Evolutionary conservation across 2,113 vertebrate species (phyloP), one percentile per base, ranked within the genome.

Genomic region (Hyla sarda): DNA sequence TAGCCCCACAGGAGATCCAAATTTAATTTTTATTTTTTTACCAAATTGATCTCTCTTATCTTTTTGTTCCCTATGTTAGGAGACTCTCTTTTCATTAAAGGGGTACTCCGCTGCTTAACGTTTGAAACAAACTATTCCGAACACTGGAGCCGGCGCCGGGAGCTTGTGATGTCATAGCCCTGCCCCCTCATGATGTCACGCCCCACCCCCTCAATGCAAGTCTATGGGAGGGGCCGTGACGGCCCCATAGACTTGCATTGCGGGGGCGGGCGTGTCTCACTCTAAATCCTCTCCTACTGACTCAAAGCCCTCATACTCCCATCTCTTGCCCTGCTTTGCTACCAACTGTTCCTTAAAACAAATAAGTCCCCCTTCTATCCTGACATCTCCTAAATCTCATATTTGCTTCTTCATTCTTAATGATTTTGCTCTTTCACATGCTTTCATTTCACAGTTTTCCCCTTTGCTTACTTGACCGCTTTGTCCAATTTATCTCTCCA

Each of bases 401-500:
- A 6, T 69, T 69, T 69, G 16, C 28, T 28, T 17, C 2, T 50
- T 19, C 19, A 14, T 6, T 13, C 28, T 34, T 54, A 19, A 52
- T 32, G 7, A 23, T 71, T 69, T 17, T 71, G 25, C 13, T 5
- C 41, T 48, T 50, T 75, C 73, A 48, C 41, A 74, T 69, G 16
- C 54, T 76, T 76, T 48, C 1, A 62, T 58, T 81, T 25, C 25
- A 80, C 14, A 37, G 76, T 47, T 47, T 62, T 65, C 28, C 34
- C 30, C 9, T 21, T 47, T 50, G 30, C 50, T 47, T 32, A 50
- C 56, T 81, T 45, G 60, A 45, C 23, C 14, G n/a, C 34, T 62
- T n/a, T 28, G 34, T 21, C 78, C 78, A 16, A 62, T 81, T 81
- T 81, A 81, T 81, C 78, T 81, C n/a, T 81, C 56, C 47, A 47